These are phyloP conservation scores for Benitochromis conjunctus DNA, from an alignment of 2,113 vertebrate species.

Conservation along the genomic window DNA sequence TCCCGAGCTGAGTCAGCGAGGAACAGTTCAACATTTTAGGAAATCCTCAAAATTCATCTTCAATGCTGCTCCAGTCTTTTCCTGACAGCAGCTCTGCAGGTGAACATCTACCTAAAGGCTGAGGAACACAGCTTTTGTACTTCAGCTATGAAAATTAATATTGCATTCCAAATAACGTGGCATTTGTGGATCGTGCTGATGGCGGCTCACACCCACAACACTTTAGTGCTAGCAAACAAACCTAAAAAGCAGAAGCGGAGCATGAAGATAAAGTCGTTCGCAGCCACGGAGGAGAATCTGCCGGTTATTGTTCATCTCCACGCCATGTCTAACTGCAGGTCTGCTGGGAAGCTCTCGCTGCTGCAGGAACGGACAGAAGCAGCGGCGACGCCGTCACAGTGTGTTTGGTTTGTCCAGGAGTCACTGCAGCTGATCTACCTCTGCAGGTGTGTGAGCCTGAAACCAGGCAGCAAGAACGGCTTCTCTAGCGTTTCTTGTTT, in stretches of 20 bases:
- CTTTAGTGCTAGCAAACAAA: background rate
- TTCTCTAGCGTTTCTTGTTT: background rate
- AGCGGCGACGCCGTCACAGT: background rate
- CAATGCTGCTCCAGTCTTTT: background rate
- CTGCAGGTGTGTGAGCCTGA: background rate
- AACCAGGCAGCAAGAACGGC: fast-evolving
- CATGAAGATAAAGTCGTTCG: too few relatives aligned
- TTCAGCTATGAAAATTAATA: background rate
- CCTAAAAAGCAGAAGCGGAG: too few relatives aligned
- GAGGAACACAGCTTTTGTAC: fast-evolving
- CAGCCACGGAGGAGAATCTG: background rate
- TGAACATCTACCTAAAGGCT: background rate
- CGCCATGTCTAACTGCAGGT: fast-evolving
- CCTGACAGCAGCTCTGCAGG: too few relatives aligned
- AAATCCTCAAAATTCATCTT: background rate
- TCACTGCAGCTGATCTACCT: background rate
- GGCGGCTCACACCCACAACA: background rate
- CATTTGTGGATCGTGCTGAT: background rate
- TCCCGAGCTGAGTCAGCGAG: background rate
- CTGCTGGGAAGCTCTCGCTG: background rate
- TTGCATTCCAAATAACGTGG: background rate
- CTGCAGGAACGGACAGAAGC: background rate
- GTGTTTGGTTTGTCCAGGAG: background rate
- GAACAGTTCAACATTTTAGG: background rate
- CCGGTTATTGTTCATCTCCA: fast-evolving